Base-by-base conservation (phyloP, 1,140 invertebrate species). In the Paraescarpia echinospica region DNA sequence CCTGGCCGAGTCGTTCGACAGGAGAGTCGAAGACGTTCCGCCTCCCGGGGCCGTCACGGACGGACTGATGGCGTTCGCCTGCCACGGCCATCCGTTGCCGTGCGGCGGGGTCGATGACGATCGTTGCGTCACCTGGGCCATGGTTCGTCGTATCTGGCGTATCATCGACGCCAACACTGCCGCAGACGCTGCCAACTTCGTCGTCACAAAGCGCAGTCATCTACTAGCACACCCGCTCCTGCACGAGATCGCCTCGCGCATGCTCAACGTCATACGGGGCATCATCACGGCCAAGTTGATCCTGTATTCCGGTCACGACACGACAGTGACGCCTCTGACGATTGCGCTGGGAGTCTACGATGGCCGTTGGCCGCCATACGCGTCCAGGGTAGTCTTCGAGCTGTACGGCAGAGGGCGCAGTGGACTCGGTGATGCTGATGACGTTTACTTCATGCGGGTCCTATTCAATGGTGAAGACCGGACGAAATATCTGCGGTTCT, bases 281-380 rank as follows among this genome's bases (percentile, higher is more conserved):
- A 97, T 34, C 97, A 97, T 89, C 97, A 97, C 94, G 95, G 92
- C 97, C 93, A 97, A 97, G 94, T 97, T 99, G 92, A 97, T 98
- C 12, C 93, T 99, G 0, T 99, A 98, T 95, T 99, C 98, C 0
- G 98, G 98, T 0, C 98, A 99, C 94, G 98, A 99, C 95, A 98
- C 98, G 94, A 99, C 98, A 0, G 94, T 99, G 34, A 98, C 98
- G 94, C 98, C 98, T 94, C 95, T 99, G 2, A 97, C 97, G 2
- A 97, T 97, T 6, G 98, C 98, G 0, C 95, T 99, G 34, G 98
- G 98, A 0, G 95, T 98, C 35, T 96, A 97, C 91, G 96, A 97
- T 94, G 96, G 97, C 6, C 96, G 96, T 33, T 96, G 96, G 94
- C 96, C 97, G 1, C 96, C 98, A 35, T 99, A 98, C 96, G 98